A percentile compares a stretch with the other conserved stretches of the same genome.
phyloP scores from a whole-genome alignment of 2,888 invertebrate species.

The Agrochola lota region DNA sequence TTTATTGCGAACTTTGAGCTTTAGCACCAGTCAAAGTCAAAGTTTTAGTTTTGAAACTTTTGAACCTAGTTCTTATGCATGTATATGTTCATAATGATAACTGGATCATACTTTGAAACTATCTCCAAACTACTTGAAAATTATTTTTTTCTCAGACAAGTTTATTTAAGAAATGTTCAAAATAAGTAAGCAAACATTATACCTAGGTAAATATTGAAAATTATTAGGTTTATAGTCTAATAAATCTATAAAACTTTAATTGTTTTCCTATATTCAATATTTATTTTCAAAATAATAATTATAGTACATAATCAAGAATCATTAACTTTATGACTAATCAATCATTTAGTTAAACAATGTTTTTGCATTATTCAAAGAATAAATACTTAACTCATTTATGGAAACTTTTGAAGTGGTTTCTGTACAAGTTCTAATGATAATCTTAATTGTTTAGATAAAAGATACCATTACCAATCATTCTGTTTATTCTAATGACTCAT shows the following conservation, averaged over 20 bases:
- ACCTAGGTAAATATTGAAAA: not conserved
- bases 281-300: not conserved
- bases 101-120: not conserved
- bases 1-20: slow-evolving; percentile 17
- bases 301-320: not conserved
- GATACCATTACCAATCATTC: slow-evolving; percentile 17
- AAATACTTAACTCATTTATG: not conserved
- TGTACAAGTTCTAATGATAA: slow-evolving; percentile 34
- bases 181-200: not conserved
- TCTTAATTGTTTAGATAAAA: slow-evolving; percentile 38
- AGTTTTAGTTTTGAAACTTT: slow-evolving; percentile 37
- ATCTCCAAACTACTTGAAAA: not conserved
- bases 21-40: slow-evolving; percentile 14
- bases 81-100: not conserved
- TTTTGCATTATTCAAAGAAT: slow-evolving; percentile 6
- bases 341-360: not conserved
- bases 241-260: not conserved
- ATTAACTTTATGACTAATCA: not conserved
- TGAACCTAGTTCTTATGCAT: not conserved
- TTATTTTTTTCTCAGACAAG: not conserved
- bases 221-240: too few relatives aligned
- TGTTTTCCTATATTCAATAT: not conserved
- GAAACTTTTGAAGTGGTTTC: slow-evolving; percentile 31
- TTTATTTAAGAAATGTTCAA: not conserved
- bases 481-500: slow-evolving; percentile 25